These are phyloP conservation scores for Mycalesis mineus DNA, from an alignment of 2,888 invertebrate species.

Conservation along the genomic window DNA sequence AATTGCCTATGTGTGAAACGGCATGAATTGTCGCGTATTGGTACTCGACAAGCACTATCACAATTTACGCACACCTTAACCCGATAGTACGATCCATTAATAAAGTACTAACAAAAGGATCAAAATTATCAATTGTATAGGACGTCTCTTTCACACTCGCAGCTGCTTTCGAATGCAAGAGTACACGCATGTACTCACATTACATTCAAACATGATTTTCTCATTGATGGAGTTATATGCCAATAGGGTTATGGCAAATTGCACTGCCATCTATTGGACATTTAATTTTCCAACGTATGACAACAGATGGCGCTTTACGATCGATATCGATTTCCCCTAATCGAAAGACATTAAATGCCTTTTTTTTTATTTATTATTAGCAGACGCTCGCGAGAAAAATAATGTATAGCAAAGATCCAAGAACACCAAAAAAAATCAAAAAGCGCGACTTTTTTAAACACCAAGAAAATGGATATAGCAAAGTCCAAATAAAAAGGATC, in stretches of 20 bases:
- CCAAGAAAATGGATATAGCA: too few species aligned
- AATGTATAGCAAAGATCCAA: too few species aligned
- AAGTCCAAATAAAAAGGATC: too few species aligned
- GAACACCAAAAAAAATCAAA: too few species aligned
- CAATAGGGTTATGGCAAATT: background rate
- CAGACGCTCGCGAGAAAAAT: too few species aligned
- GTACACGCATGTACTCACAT: background rate
- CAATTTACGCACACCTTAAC: slow-evolving; percentile 7
- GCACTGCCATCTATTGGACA: slow-evolving; percentile 30
- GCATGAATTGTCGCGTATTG: background rate
- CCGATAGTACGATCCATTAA: slow-evolving; percentile 15
- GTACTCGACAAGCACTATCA: background rate
- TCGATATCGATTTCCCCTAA: slow-evolving; percentile 29
- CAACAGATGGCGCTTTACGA: slow-evolving; percentile 46
- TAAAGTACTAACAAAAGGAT: slow-evolving; percentile 13
- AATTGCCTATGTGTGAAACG: slow-evolving; percentile 2
- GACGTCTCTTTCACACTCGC: slow-evolving; percentile 48
- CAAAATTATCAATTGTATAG: slow-evolving; percentile 5
- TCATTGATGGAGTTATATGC: slow-evolving; percentile 15
- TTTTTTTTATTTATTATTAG: too few species aligned
- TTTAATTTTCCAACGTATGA: background rate
- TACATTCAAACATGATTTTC: slow-evolving; percentile 10
- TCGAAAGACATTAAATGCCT: too few species aligned
- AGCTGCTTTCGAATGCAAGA: background rate
- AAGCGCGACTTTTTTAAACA: too few species aligned